Evolutionary conservation across 2,113 vertebrate genomes (phyloP).

Genomic region (Crotophaga sulcirostris): DNA sequence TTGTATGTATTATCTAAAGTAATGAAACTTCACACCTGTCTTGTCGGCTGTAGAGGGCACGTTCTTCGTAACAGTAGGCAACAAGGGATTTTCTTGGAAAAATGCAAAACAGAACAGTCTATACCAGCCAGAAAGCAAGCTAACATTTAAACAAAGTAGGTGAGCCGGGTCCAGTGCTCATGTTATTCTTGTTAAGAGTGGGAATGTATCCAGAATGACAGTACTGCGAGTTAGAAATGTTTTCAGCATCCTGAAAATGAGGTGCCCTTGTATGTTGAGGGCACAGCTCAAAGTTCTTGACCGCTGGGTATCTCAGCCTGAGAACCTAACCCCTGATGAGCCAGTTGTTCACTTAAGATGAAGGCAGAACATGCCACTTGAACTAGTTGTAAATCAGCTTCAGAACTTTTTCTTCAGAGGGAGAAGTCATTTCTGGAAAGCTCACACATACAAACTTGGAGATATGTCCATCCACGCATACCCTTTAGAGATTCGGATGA

Average conservation of each 20-base stretch:
- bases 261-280: accelerated
- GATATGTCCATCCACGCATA: neutral
- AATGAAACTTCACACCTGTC: neutral
- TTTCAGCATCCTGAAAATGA: neutral
- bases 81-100: neutral
- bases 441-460: neutral
- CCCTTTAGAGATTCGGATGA: neutral
- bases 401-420: neutral
- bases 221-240: neutral
- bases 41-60: neutral
- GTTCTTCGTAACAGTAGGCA: neutral
- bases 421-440: neutral
- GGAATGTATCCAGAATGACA: neutral
- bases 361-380: neutral
- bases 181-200: neutral
- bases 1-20: neutral
- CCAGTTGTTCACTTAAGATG: neutral
- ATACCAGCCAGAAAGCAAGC: neutral
- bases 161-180: neutral
- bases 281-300: neutral
- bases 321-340: neutral
- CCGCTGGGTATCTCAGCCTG: neutral
- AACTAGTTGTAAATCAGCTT: neutral
- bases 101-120: neutral
- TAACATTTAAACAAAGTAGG: neutral